Evolutionary conservation across 2,888 invertebrate genomes (phyloP).

Genomic region (Tribolium freemani): DNA sequence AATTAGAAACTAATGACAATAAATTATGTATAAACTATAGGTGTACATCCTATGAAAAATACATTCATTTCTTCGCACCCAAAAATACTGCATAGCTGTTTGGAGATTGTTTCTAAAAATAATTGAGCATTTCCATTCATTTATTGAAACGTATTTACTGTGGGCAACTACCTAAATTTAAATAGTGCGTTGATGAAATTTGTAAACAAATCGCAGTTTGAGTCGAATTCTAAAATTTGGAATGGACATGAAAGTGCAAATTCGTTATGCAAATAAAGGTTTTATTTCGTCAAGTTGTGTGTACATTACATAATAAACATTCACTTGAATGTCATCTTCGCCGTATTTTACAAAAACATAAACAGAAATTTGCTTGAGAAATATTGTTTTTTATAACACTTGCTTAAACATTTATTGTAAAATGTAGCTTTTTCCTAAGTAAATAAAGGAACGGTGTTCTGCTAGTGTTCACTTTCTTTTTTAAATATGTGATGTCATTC

Average conservation of each 20-base stretch:
- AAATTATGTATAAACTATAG: no score
- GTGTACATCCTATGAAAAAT: no score
- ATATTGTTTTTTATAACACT: neutral
- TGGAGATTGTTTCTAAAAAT: neutral
- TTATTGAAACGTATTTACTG: neutral
- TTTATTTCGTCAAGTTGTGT: neutral
- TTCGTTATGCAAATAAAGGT: neutral
- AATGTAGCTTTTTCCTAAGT: neutral
- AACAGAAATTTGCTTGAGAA: neutral
- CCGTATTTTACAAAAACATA: no score
- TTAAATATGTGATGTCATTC: conserved; percentile 35
- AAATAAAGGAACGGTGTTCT: conserved; percentile 10
- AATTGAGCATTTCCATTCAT: neutral
- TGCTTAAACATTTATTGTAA: no score
- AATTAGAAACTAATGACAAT: no score
- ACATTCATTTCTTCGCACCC: neutral
- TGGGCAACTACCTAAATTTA: neutral
- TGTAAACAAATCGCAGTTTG: no score
- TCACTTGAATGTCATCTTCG: no score
- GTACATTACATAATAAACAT: no score
- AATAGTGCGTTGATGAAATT: neutral
- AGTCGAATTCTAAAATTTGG: no score
- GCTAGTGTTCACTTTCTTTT: conserved; percentile 19
- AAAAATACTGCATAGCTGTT: neutral
- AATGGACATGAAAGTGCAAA: neutral